Evolutionary conservation across 2,888 invertebrate genomes (phyloP).

Genomic region (Agonopterix subpropinquella): DNA sequence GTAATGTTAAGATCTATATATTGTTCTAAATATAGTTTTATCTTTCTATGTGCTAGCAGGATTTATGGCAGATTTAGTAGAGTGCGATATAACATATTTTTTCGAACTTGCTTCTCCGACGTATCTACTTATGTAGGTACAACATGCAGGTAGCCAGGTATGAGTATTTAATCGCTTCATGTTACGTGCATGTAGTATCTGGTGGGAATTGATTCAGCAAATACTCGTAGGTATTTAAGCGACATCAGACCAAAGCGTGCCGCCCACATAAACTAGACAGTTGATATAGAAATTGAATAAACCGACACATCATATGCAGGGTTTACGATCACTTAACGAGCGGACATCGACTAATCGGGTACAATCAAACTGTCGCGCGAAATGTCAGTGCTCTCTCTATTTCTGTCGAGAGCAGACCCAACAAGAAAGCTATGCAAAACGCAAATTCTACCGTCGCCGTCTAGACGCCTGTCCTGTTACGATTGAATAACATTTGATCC

Average conservation of each 20-base stretch:
- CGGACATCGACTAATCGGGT: conserved; percentile 48
- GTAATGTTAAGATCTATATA: conserved; percentile 2
- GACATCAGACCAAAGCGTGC: no score
- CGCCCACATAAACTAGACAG: no score
- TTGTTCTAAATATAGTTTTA: conserved; percentile 2
- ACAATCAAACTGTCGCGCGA: conserved; percentile 49
- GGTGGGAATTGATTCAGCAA: no score
- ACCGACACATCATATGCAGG: conserved; percentile 5
- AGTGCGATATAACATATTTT: no score
- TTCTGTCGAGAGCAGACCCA: conserved; percentile 59
- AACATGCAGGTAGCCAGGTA: no score
- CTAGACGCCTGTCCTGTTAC: conserved; percentile 62
- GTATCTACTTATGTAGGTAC: no score
- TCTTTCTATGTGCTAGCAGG: conserved; percentile 1
- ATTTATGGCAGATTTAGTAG: not conserved
- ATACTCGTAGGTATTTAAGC: no score
- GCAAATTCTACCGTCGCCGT: conserved; percentile 67
- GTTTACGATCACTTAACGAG: conserved; percentile 43
- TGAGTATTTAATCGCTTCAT: no score
- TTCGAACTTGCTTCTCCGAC: no score
- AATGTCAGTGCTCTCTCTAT: conserved; percentile 70
- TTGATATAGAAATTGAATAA: not conserved
- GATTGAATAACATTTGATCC: conserved; percentile 73
- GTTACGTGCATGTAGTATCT: no score
- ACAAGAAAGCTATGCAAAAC: conserved; percentile 68